Percentiles rank a stretch among this genome's conserved stretches.
Conservation (phyloP, 1,140 invertebrate species). For the Trigoniulus corallinus region DNA sequence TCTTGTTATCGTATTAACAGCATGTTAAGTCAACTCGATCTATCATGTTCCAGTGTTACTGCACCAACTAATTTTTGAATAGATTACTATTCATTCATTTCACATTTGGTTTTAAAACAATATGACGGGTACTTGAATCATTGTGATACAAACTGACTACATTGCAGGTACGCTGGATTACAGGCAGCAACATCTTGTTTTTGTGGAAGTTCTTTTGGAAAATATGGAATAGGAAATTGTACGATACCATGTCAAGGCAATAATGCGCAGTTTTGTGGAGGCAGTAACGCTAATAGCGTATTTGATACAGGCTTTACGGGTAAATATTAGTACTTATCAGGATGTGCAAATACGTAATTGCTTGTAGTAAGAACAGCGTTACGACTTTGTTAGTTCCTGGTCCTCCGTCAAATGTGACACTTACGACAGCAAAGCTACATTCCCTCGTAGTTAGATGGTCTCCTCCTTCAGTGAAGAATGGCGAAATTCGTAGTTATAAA, state of each 20-base stretch:
- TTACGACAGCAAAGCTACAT: slow-evolving; percentile 14
- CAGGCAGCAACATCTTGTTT: slow-evolving; percentile 27
- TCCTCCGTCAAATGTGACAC: slow-evolving; percentile 13
- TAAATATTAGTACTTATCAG: slow-evolving; percentile 13
- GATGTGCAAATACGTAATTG: background rate
- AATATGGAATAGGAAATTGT: slow-evolving; percentile 23
- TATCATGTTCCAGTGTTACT: too few relatives aligned
- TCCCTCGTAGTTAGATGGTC: slow-evolving; percentile 36
- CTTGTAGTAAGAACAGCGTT: background rate
- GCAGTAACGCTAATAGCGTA: slow-evolving; percentile 26
- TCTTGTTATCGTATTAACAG: background rate
- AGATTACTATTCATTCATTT: too few relatives aligned
- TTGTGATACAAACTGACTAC: background rate
- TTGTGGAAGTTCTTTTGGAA: slow-evolving; percentile 28
- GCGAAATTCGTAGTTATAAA: slow-evolving; percentile 37
- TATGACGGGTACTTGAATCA: background rate
- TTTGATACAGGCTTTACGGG: slow-evolving; percentile 32
- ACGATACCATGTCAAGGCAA: slow-evolving; percentile 21
- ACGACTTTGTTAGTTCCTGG: slow-evolving; percentile 14
- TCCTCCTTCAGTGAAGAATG: slow-evolving; percentile 39
- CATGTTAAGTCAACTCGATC: too few relatives aligned
- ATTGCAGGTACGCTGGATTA: slow-evolving; percentile 27
- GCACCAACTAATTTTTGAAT: too few relatives aligned
- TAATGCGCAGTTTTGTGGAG: slow-evolving; percentile 25
- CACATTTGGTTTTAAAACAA: too few relatives aligned